Base-by-base conservation (phyloP, 2,888 invertebrate species). In the Ormyrus pomaceus region DNA sequence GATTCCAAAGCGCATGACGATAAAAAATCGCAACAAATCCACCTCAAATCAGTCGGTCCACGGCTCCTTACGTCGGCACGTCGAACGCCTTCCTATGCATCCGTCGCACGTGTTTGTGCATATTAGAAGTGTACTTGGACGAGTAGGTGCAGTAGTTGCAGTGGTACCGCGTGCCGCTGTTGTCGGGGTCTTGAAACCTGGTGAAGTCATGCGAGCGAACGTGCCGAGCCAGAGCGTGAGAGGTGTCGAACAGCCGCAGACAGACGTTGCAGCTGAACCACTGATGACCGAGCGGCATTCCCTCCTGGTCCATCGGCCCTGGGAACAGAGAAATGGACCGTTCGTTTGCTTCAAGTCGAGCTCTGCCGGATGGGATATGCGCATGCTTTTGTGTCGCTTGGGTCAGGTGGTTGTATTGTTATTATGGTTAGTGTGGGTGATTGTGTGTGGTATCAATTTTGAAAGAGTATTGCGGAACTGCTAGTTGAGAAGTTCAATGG, bases 131-230 rank as follows among this genome's bases (percentile, higher is more conserved):
- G 59, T 87, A 87, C 79, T 88, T 88, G 72, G 87, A 86, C 5
- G 83, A 81, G 80, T 88, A 87, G 56, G 84, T 84, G 83, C 91
- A 91, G 78, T 88, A 87, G 9, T 88, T 88, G 82, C 91, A 91
- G 74, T 87, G 85, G 77, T 89, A 90, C 80, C 88, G 85, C 3
- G 45, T 48, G 9, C 45, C 66, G n/a, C 51, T 64, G 7, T 75
- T 75, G 58, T 69, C 56, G 10, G 66, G 58, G 10, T 80, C 62
- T 46, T 51, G 11, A n/a, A 69, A 73, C 3, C 77, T 69, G 9
- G 75, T 78, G 58, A 75, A 82, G 51, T 80, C 77, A 51, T 82
- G 82, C 2, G 68, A 55, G 5, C 80, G 77, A 10, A 64, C 7
- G 61, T 82, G 82, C 0, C 77, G 74, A 0, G 50, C 56, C 0